phyloP scores from a whole-genome alignment of 2,113 vertebrate genomes.

The Petromus typicus region DNA sequence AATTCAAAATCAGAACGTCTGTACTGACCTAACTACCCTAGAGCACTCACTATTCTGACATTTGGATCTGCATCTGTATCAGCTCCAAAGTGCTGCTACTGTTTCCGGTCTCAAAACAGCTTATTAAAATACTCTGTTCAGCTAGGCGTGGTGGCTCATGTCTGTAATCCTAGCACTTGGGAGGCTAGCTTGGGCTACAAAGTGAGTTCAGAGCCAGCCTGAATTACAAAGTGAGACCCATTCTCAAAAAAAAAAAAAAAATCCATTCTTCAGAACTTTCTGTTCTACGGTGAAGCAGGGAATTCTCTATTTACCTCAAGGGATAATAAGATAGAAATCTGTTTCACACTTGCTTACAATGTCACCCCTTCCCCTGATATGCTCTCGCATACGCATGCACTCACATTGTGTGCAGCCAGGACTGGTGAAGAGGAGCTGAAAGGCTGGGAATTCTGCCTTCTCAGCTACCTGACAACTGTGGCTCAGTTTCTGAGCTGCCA shows the following conservation, averaged over 20 bases:
- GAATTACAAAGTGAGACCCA: too few relatives aligned
- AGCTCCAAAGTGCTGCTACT: not conserved
- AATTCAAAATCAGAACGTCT: not conserved
- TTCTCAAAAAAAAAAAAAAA: not conserved
- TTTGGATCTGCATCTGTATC: not conserved
- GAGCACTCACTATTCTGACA: not conserved
- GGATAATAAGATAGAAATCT: not conserved
- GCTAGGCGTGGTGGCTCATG: too few relatives aligned
- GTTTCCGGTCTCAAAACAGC: not conserved
- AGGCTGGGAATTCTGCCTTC: not conserved
- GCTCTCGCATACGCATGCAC: accelerated
- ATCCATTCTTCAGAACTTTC: not conserved
- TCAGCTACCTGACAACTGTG: not conserved
- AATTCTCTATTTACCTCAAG: not conserved
- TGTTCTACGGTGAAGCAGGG: not conserved
- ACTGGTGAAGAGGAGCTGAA: not conserved
- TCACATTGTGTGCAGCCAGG: accelerated
- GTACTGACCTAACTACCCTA: not conserved
- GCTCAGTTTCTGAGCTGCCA: not conserved
- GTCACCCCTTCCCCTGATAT: not conserved
- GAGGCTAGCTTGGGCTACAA: too few relatives aligned
- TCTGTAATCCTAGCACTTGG: too few relatives aligned
- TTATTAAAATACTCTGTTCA: too few relatives aligned
- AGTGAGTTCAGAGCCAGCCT: too few relatives aligned
- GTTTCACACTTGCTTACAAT: not conserved